Evolutionary conservation across 1,140 invertebrate species (phyloP).

Genomic region (Gryon sp.): DNA sequence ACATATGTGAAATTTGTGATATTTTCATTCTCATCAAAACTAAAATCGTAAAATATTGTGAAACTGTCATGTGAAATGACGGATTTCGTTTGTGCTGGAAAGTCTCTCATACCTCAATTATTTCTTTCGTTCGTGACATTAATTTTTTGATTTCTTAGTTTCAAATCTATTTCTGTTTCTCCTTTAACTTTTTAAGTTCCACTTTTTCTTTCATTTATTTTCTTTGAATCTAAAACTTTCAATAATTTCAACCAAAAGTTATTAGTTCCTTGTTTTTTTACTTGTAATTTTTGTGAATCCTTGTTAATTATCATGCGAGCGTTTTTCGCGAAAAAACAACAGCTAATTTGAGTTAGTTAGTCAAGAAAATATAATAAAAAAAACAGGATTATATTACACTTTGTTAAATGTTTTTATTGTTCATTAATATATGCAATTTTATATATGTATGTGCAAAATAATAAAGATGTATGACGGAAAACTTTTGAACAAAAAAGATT

Average conservation of each 20-base stretch:
- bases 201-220: conserved; percentile 41
- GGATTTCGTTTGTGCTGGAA: conserved; percentile 37
- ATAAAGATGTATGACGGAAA: conserved; percentile 5
- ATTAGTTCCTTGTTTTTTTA: neutral
- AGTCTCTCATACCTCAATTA: conserved; percentile 44
- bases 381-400: neutral
- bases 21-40: conserved; percentile 9
- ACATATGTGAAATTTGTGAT: neutral
- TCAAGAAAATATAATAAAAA: neutral
- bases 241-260: too few species aligned
- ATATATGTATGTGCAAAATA: conserved; percentile 28
- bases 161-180: conserved; percentile 18
- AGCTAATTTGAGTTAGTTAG: neutral
- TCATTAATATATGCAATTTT: conserved; percentile 20
- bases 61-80: conserved; percentile 55
- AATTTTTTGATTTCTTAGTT: conserved; percentile 26
- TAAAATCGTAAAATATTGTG: conserved; percentile 23
- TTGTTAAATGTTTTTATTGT: conserved; percentile 15
- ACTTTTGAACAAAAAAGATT: conserved; percentile 17
- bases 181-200: conserved; percentile 23
- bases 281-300: too few species aligned
- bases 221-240: conserved; percentile 57
- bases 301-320: conserved; percentile 17
- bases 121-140: conserved; percentile 42
- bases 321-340: conserved; percentile 2